These are phyloP conservation scores for Prolemur simus DNA, from an alignment of 2,113 vertebrate species.

Conservation along the genomic window DNA sequence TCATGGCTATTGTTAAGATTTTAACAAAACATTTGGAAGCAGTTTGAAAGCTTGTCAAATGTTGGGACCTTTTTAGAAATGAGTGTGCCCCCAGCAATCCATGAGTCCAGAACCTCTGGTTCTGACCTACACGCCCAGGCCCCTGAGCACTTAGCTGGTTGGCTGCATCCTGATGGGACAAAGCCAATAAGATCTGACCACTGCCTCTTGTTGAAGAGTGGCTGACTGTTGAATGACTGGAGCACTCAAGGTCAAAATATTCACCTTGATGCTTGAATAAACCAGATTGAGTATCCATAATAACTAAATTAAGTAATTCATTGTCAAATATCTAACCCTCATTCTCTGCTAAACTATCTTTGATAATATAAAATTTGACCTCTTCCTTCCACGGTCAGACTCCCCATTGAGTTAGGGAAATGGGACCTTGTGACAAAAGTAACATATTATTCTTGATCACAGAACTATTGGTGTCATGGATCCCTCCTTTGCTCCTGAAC, in stretches of 20 bases:
- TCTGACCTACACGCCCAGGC: neutral
- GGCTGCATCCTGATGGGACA: neutral
- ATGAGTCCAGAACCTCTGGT: neutral
- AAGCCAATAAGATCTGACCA: neutral
- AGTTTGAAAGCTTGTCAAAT: neutral
- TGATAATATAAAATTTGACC: neutral
- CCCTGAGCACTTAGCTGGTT: neutral
- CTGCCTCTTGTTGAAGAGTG: neutral
- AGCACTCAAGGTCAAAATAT: neutral
- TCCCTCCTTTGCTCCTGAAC: neutral
- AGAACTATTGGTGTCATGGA: neutral
- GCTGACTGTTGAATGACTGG: neutral
- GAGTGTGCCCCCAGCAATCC: neutral
- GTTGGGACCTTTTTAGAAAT: neutral
- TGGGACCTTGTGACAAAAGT: neutral
- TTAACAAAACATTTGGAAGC: neutral
- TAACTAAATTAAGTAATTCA: neutral
- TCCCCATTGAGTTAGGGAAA: neutral
- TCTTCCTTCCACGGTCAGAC: neutral
- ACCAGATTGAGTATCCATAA: neutral
- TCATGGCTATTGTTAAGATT: neutral
- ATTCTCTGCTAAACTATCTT: slow-evolving; percentile 11
- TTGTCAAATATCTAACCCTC: neutral
- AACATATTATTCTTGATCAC: neutral
- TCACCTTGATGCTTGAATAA: neutral